These are phyloP conservation scores for Abramis brama DNA, from an alignment of 2,113 vertebrate genomes.

Conservation along the genomic window DNA sequence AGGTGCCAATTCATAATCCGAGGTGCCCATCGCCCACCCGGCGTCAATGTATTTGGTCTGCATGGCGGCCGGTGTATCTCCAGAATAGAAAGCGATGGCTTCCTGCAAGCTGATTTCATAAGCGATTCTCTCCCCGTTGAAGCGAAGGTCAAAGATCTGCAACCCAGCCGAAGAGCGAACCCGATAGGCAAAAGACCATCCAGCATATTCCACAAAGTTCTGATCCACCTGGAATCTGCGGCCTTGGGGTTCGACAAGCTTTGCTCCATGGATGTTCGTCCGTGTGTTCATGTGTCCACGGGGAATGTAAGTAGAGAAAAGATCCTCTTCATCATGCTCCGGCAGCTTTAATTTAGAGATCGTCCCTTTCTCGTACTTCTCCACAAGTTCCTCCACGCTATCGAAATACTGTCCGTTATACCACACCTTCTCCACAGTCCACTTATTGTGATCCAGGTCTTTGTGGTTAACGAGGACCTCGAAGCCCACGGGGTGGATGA, in stretches of 20 bases:
- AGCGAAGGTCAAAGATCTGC: constrained; percentile 86
- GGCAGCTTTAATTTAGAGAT: constrained; percentile 69
- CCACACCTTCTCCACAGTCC: constrained; percentile 83
- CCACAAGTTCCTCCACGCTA: constrained; percentile 78
- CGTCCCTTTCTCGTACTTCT: constrained; percentile 69
- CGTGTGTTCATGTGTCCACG: constrained; percentile 75
- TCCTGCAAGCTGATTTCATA: constrained; percentile 92
- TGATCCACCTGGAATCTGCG: constrained; percentile 76
- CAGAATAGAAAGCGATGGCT: constrained; percentile 86
- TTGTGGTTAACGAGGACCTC: constrained; percentile 86
- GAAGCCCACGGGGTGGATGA: constrained; percentile 88
- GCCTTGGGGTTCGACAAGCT: constrained; percentile 81
- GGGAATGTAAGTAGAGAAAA: constrained; percentile 83
- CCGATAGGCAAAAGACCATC: constrained; percentile 88
- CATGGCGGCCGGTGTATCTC: constrained; percentile 86
- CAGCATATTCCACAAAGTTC: constrained; percentile 82
- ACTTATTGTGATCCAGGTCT: constrained; percentile 73
- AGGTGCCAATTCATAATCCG: constrained; percentile 80
- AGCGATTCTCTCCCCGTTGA: constrained; percentile 82
- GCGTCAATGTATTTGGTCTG: constrained; percentile 90
- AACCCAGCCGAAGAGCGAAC: constrained; percentile 84
- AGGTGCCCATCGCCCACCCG: constrained; percentile 86
- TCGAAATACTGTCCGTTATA: constrained; percentile 85
- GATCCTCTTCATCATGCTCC: constrained; percentile 52
- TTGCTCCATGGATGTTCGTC: constrained; percentile 72